A percentile compares a stretch with the other conserved stretches of the same genome.
phyloP scores from a whole-genome alignment of 2,888 invertebrate species.

The Bugula neritina region DNA sequence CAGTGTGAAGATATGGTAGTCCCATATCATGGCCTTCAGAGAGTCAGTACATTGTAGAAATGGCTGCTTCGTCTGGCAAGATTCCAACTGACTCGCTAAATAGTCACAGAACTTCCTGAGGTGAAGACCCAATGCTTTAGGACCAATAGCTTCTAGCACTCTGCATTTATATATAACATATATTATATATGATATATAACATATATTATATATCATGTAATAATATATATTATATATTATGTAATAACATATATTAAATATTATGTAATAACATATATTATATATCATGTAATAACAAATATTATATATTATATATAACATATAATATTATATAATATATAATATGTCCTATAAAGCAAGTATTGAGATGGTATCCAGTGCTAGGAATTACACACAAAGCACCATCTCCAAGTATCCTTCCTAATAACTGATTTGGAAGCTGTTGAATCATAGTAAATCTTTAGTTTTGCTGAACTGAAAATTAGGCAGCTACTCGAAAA shows the following conservation, averaged over 20 bases:
- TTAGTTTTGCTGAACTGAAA: no score
- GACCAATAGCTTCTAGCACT: slow-evolving; percentile 86
- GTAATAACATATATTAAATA: not conserved
- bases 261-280: not conserved
- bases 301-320: not conserved
- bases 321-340: no score
- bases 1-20: slow-evolving; percentile 90
- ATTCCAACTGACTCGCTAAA: slow-evolving; percentile 58
- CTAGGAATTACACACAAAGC: no score
- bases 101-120: slow-evolving; percentile 90
- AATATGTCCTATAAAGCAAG: no score
- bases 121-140: slow-evolving; percentile 82
- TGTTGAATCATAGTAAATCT: no score
- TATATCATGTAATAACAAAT: not conserved
- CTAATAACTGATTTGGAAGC: no score
- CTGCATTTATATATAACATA: slow-evolving; percentile 54
- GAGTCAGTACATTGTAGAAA: slow-evolving; percentile 71
- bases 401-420: no score
- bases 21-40: slow-evolving; percentile 94
- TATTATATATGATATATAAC: not conserved
- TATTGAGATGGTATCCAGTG: no score
- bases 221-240: not conserved
- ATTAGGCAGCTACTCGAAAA: no score
- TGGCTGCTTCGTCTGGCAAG: slow-evolving; percentile 24
- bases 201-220: not conserved